phyloP scores from a whole-genome alignment of 2,113 vertebrate species.

The Elaphurus davidianus region DNA sequence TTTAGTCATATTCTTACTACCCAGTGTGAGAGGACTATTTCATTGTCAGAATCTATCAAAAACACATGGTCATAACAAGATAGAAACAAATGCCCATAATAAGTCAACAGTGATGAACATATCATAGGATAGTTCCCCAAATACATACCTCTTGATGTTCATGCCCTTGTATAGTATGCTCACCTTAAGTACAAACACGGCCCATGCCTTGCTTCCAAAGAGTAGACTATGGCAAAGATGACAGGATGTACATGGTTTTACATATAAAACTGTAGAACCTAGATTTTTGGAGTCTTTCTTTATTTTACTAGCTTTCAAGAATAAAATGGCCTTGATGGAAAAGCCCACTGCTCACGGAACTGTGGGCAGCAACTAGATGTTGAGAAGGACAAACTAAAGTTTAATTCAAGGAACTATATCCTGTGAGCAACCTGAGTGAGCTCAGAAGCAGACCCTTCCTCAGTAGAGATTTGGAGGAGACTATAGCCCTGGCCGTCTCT shows the following conservation, averaged over 20 bases:
- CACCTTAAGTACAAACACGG: too few relatives aligned
- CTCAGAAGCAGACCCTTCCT: not conserved
- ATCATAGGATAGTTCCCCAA: accelerated
- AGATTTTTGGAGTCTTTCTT: not conserved
- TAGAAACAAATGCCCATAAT: not conserved
- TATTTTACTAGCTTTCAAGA: not conserved
- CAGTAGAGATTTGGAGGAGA: not conserved
- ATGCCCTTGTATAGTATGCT: not conserved
- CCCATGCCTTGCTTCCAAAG: not conserved
- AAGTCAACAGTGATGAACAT: not conserved
- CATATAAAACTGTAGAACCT: not conserved
- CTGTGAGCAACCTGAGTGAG: not conserved
- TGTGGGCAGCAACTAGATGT: not conserved
- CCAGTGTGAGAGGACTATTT: not conserved
- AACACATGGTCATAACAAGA: not conserved
- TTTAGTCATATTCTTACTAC: not conserved
- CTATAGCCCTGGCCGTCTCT: not conserved
- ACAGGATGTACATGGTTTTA: not conserved
- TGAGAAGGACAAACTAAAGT: not conserved
- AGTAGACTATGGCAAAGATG: not conserved
- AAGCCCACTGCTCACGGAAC: not conserved
- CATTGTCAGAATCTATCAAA: not conserved
- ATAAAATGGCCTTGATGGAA: not conserved
- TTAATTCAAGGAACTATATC: not conserved
- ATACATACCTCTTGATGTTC: too few relatives aligned